These are phyloP conservation scores for Wasmannia auropunctata DNA, from an alignment of 1,140 invertebrate species.

Conservation along the genomic window DNA sequence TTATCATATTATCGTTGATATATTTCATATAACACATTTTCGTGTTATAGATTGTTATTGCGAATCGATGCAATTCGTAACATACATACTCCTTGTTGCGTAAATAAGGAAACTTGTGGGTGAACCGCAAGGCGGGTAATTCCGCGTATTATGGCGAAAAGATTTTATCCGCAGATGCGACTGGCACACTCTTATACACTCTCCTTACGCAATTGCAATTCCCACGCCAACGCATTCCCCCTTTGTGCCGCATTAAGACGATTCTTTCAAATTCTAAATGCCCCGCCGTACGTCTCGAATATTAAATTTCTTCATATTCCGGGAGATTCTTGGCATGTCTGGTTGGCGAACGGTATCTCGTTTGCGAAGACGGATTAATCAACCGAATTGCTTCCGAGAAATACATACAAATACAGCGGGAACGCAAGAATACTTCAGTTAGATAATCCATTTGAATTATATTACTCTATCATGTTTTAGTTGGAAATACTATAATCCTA, in stretches of 20 bases:
- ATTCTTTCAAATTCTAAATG: slow-evolving; percentile 11
- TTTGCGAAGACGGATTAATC: slow-evolving; percentile 21
- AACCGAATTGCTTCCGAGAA: background rate
- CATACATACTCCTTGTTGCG: background rate
- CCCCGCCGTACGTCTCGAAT: slow-evolving; percentile 3
- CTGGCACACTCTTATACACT: slow-evolving; percentile 13
- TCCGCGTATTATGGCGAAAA: background rate
- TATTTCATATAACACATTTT: background rate
- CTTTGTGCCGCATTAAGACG: slow-evolving; percentile 12
- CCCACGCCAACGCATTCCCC: slow-evolving; percentile 5
- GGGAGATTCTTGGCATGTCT: background rate
- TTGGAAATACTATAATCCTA: background rate
- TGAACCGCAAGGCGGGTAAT: background rate
- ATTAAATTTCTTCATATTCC: slow-evolving; percentile 32
- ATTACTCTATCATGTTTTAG: background rate
- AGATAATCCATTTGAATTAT: background rate
- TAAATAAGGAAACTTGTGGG: background rate
- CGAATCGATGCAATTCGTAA: background rate
- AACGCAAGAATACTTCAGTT: background rate
- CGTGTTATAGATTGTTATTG: background rate
- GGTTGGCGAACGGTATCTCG: background rate
- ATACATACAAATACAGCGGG: background rate
- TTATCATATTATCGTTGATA: background rate
- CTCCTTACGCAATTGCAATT: slow-evolving; percentile 17
- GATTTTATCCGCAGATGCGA: slow-evolving; percentile 9